Percentiles rank a stretch among this genome's conserved stretches.
Conservation (phyloP, 2,113 vertebrate species). For the Urocolius indicus region DNA sequence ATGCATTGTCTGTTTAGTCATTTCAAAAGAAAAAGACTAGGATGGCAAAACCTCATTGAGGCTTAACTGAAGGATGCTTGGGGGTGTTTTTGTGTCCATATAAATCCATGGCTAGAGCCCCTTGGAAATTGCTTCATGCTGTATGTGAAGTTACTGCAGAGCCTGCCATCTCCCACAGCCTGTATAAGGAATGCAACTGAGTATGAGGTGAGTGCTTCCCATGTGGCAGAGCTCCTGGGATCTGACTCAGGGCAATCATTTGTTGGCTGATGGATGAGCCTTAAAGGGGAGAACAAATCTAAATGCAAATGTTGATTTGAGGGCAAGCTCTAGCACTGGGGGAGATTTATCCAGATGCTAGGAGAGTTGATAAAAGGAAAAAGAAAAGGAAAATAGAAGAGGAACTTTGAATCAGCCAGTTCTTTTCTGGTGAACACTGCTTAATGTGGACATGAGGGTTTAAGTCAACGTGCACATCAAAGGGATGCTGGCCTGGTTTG, state of each 20-base stretch:
- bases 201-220: background rate
- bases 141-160: background rate
- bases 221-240: background rate
- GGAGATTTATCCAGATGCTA: conserved; percentile 1
- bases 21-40: background rate
- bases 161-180: background rate
- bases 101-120: background rate
- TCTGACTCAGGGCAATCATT: background rate
- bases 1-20: background rate
- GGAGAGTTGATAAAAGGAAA: background rate
- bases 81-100: background rate
- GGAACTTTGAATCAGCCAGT: background rate
- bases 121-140: background rate
- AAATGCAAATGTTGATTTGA: background rate
- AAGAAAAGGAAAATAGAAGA: background rate
- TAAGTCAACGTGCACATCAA: background rate
- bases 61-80: conserved; percentile 13
- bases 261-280: background rate
- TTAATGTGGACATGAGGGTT: conserved; percentile 52
- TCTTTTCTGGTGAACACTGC: conserved; percentile 31
- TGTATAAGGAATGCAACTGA: background rate
- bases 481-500: conserved; percentile 47
- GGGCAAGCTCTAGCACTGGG: background rate
- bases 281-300: background rate
- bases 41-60: background rate